Conservation (phyloP, 1,140 invertebrate genomes). For the Conus ventricosus region DNA sequence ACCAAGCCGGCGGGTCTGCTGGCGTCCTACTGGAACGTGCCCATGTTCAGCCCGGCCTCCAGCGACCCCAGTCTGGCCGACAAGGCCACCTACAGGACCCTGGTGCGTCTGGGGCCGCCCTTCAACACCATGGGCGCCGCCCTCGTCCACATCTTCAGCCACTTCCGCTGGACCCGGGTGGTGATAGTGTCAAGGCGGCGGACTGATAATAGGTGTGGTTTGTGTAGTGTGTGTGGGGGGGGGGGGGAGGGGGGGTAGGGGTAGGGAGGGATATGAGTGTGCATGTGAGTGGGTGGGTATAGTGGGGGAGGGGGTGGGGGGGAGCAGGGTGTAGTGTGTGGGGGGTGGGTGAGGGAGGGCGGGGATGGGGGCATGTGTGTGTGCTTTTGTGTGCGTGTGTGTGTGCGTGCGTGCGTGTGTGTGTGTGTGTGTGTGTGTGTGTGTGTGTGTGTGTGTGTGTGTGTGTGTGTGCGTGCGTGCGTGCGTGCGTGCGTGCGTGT, state of each 20-base stretch:
- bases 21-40: slow-evolving; percentile 57
- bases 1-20: slow-evolving; percentile 51
- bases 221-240: background rate
- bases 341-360: background rate
- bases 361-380: background rate
- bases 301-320: background rate
- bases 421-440: too few relatives aligned
- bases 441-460: too few relatives aligned
- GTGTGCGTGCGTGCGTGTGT: background rate
- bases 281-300: background rate
- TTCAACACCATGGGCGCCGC: slow-evolving; percentile 59
- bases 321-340: background rate
- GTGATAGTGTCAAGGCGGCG: slow-evolving; percentile 56
- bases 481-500: too few relatives aligned
- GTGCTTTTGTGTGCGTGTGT: background rate
- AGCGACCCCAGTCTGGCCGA: slow-evolving; percentile 53
- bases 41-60: slow-evolving; percentile 56
- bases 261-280: background rate
- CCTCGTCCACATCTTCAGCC: slow-evolving; percentile 53
- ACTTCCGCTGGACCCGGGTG: slow-evolving; percentile 56
- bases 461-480: too few relatives aligned
- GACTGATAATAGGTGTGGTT: slow-evolving; percentile 42
- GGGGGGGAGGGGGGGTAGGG: background rate
- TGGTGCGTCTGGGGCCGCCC: slow-evolving; percentile 56
- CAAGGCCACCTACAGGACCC: slow-evolving; percentile 52